phyloP scores from a whole-genome alignment of 2,797 vertebrate species.

The Streptopelia turtur region DNA sequence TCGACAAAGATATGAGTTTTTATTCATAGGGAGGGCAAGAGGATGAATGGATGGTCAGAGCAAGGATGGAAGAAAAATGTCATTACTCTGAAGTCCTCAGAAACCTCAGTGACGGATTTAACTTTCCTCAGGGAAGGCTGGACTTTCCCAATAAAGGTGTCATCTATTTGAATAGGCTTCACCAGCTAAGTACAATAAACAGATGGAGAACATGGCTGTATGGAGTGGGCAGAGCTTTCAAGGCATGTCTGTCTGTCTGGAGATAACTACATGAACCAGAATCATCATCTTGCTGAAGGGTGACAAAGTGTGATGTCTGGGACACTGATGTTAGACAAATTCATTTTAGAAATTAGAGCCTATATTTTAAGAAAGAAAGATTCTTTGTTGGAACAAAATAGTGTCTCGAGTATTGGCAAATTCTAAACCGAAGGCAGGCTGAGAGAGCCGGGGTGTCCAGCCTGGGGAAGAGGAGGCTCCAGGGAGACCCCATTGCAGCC shows the following conservation, averaged over 20 bases:
- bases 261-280: neutral
- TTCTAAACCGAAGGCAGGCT: neutral
- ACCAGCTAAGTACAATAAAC: neutral
- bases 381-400: neutral
- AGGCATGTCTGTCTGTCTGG: neutral
- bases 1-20: too few relatives aligned
- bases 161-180: neutral
- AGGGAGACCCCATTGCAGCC: too few relatives aligned
- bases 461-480: too few relatives aligned
- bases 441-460: too few relatives aligned
- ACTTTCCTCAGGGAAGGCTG: neutral
- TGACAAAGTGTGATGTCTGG: neutral
- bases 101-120: neutral
- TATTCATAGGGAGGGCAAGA: neutral
- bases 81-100: neutral
- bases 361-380: neutral
- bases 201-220: neutral
- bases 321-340: neutral
- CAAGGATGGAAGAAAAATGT: neutral
- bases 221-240: neutral
- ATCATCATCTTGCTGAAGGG: neutral
- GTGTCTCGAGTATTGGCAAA: neutral
- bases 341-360: neutral
- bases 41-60: neutral
- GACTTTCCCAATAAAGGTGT: neutral